Evolutionary conservation across 2,888 invertebrate genomes (phyloP), one percentile per base, ranked within the genome.

Genomic region (Phragmatobia fuliginosa): DNA sequence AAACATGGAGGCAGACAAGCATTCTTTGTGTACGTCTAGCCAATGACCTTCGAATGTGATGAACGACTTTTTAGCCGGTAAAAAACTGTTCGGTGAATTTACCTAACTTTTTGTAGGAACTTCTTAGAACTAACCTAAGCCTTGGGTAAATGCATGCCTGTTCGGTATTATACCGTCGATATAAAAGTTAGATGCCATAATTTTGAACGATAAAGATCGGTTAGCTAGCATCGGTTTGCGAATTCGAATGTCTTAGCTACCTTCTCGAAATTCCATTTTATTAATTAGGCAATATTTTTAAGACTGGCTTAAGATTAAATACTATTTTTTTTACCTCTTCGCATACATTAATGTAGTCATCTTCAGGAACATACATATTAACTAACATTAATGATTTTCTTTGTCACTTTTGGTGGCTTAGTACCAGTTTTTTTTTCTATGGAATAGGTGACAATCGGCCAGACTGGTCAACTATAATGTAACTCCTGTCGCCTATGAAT

Each of bases 51-150:
- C 90, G 83, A 67, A 66, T 78, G 87, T 94, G 94, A 94, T 94
- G 93, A 86, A 94, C 94, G 91, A 88, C 92, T 93, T 92, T 93
- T 93, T 93, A 91, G 90, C 79, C 74, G 58, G 71, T 86, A 87
- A 91, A 94, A 93, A 94, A 92, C 86, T 90, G 92, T 92, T 92
- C 92, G 92, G 94, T 94, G 94, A 95, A 90, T 91, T 94, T 94
- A 91, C 92, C 93, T 92, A 92, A 92, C 88, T 94, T 94, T 94
- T 94, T 94, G 94, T 85, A 82, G 83, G 78, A 85, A 77, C 80
- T 94, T 94, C 94, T 92, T 64, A 90, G 94, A 94, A 94, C 74
- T 75, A 84, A 76, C 64, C 63, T 73, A 87, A 79, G 81, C 81
- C 85, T 88, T 91, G 85, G 89, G 88, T 91, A 90, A 87, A 79